These are phyloP conservation scores for Anomalospiza imberbis DNA, from an alignment of 2,797 vertebrate genomes.

Conservation along the genomic window DNA sequence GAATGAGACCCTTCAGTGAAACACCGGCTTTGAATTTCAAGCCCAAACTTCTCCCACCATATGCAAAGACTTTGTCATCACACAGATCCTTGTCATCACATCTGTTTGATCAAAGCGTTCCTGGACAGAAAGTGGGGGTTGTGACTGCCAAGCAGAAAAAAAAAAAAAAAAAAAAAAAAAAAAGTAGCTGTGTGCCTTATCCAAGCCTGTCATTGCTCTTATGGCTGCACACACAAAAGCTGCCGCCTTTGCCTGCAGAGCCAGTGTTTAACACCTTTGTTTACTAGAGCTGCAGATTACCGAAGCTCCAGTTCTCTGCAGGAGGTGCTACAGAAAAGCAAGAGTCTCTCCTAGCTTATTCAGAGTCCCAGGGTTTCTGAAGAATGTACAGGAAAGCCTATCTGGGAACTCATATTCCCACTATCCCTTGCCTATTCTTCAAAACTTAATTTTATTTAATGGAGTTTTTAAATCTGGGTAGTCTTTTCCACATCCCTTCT, in stretches of 20 bases:
- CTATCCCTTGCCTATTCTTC: slow-evolving; percentile 4
- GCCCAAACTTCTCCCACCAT: slow-evolving; percentile 41
- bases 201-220: neutral
- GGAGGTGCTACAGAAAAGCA: neutral
- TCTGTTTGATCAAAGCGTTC: slow-evolving; percentile 46
- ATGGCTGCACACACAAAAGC: neutral
- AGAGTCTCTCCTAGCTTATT: neutral
- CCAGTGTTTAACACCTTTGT: slow-evolving; percentile 22
- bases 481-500: neutral
- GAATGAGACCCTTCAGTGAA: slow-evolving; percentile 8
- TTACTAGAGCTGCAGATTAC: slow-evolving; percentile 4
- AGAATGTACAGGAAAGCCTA: neutral
- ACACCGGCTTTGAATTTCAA: slow-evolving; percentile 34
- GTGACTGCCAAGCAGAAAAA: neutral
- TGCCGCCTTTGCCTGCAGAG: neutral
- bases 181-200: neutral
- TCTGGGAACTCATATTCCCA: neutral
- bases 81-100: slow-evolving; percentile 40
- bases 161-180: neutral
- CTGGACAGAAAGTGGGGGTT: slow-evolving; percentile 34
- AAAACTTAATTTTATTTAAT: slow-evolving; percentile 17
- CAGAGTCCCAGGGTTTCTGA: neutral
- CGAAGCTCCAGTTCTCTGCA: neutral
- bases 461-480: neutral
- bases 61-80: slow-evolving; percentile 34